phyloP scores from a whole-genome alignment of 2,113 vertebrate species.

The Aepyceros melampus region DNA sequence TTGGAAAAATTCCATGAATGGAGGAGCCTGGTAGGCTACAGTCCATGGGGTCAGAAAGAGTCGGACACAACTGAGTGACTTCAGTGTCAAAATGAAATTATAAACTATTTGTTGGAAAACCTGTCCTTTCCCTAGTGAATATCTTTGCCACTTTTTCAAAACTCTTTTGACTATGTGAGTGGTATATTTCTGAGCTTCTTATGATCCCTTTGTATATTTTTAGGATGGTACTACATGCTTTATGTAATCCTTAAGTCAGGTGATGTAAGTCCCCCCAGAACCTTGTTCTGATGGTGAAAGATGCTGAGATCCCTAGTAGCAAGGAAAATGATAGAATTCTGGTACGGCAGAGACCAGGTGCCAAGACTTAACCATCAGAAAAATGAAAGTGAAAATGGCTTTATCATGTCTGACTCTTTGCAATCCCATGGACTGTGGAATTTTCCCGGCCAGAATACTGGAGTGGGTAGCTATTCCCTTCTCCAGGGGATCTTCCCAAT shows the following conservation, averaged over 20 bases:
- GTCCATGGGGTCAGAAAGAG: too few species aligned
- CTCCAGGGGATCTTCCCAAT: not conserved
- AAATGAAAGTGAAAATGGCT: not conserved
- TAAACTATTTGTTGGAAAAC: not conserved
- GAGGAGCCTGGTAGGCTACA: too few species aligned
- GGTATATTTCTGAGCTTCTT: not conserved
- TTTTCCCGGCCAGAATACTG: not conserved
- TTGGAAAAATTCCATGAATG: too few species aligned
- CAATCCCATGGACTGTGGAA: rapidly evolving
- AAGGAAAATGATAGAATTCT: not conserved
- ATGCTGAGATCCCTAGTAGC: not conserved
- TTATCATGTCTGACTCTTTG: not conserved
- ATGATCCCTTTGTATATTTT: not conserved
- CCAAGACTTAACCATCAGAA: not conserved
- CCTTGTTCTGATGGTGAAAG: not conserved
- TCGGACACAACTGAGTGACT: too few species aligned
- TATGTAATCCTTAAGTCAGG: not conserved
- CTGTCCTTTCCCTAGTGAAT: not conserved
- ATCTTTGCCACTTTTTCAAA: not conserved
- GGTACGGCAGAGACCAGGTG: not conserved
- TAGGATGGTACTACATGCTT: not conserved
- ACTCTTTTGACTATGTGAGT: not conserved
- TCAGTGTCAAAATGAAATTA: not conserved
- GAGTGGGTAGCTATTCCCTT: not conserved
- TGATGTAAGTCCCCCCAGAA: not conserved